phyloP scores from a whole-genome alignment of 1,140 invertebrate genomes.

The Aphelenchoides fujianensis region DNA sequence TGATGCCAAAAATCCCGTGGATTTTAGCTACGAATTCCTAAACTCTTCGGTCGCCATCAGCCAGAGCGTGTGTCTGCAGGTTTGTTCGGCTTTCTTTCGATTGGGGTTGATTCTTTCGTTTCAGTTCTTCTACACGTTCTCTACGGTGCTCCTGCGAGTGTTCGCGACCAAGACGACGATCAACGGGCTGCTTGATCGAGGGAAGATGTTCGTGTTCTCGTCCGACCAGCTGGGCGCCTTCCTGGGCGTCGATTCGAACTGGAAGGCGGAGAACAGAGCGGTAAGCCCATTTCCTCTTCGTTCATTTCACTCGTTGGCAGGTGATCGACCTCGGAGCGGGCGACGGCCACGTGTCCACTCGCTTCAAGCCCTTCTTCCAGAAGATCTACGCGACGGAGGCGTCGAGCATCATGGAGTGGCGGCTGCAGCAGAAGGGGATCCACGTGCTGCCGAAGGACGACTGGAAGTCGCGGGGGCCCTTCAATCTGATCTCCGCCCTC shows the following conservation, averaged over 20 bases:
- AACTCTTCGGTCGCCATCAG: conserved; percentile 67
- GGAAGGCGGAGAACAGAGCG: conserved; percentile 39
- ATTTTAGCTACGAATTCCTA: conserved; percentile 72
- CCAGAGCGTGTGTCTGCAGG: conserved; percentile 53
- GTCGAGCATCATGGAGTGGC: conserved; percentile 66
- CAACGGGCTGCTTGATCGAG: conserved; percentile 78
- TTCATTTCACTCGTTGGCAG: conserved; percentile 44
- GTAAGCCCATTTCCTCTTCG: conserved; percentile 26
- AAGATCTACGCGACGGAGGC: conserved; percentile 80
- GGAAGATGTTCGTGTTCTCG: conserved; percentile 89
- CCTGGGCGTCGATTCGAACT: conserved; percentile 63
- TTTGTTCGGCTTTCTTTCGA: conserved; percentile 68
- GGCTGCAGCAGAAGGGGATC: conserved; percentile 56
- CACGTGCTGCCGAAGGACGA: conserved; percentile 75
- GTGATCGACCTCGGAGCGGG: conserved; percentile 84
- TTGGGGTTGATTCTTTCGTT: too few relatives aligned
- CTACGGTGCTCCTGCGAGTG: conserved; percentile 70
- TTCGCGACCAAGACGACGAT: conserved; percentile 80
- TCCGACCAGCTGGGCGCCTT: conserved; percentile 72
- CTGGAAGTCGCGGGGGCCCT: conserved; percentile 69
- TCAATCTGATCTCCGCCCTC: conserved; percentile 79
- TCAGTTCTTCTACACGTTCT: conserved; percentile 74
- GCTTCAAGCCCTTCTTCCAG: conserved; percentile 69
- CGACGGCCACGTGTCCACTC: conserved; percentile 79
- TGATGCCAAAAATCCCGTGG: too few relatives aligned